Percentiles rank a stretch among this genome's conserved stretches.
These are phyloP conservation scores for Drosophila merina DNA, from an alignment of 2,888 invertebrate species.

Conservation along the genomic window DNA sequence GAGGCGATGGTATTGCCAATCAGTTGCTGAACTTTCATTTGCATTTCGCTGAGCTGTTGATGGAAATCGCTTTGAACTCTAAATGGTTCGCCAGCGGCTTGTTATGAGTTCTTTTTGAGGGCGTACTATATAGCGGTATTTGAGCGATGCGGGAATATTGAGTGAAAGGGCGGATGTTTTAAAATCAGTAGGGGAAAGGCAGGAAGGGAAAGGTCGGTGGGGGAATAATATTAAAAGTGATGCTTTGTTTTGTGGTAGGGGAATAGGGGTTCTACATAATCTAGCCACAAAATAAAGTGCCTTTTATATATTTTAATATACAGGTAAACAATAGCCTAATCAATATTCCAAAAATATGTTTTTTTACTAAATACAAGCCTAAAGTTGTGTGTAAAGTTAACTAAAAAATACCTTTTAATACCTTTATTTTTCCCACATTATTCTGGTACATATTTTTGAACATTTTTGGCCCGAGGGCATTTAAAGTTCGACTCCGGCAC, in stretches of 20 bases:
- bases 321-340: too few relatives aligned
- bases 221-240: not conserved
- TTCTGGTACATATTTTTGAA: slow-evolving; percentile 1
- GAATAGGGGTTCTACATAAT: too few relatives aligned
- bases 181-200: not conserved
- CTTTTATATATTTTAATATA: too few relatives aligned
- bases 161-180: slow-evolving; percentile 1
- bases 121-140: not conserved
- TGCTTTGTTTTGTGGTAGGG: not conserved
- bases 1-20: slow-evolving; percentile 21
- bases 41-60: slow-evolving; percentile 36
- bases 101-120: slow-evolving; percentile 3
- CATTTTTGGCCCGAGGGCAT: slow-evolving; percentile 24
- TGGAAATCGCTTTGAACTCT: slow-evolving; percentile 30
- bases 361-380: too few relatives aligned
- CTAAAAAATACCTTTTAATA: not conserved
- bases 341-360: too few relatives aligned
- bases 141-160: slow-evolving; percentile 1
- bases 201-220: not conserved
- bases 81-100: slow-evolving; percentile 19
- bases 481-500: slow-evolving; percentile 29
- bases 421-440: not conserved
- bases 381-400: too few relatives aligned
- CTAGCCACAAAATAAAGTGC: too few relatives aligned
- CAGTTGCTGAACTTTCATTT: slow-evolving; percentile 40